Evolutionary conservation across 2,888 invertebrate genomes (phyloP).

Genomic region (Rapana venosa): DNA sequence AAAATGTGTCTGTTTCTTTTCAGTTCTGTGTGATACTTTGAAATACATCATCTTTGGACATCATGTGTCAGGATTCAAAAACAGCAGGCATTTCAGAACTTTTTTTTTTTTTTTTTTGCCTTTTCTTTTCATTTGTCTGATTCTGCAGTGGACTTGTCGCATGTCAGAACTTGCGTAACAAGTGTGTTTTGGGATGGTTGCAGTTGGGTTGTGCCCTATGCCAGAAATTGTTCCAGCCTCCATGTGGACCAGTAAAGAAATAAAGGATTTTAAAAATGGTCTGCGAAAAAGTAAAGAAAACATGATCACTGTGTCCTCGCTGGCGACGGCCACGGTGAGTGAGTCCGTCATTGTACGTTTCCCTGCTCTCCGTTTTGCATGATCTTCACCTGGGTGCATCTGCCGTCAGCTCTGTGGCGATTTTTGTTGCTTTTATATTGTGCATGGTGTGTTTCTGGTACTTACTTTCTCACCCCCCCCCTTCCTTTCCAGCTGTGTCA

Average conservation of each 20-base stretch:
- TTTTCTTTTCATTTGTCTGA: too few species aligned
- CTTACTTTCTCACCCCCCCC: not conserved
- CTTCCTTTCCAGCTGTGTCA: not conserved
- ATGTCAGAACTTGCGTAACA: not conserved
- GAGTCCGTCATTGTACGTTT: not conserved
- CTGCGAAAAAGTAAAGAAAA: conserved; percentile 90
- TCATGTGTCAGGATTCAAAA: too few species aligned
- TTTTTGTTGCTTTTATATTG: not conserved
- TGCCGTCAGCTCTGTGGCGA: not conserved
- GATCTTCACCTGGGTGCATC: too few species aligned
- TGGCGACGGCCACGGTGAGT: conserved; percentile 95
- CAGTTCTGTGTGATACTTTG: too few species aligned
- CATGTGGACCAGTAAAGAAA: conserved; percentile 95
- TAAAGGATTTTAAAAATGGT: conserved; percentile 91
- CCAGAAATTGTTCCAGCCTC: conserved; percentile 83
- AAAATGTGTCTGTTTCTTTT: too few species aligned
- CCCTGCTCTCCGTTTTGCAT: too few species aligned
- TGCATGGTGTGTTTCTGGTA: not conserved
- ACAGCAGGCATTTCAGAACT: too few species aligned
- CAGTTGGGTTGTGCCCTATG: conserved; percentile 69
- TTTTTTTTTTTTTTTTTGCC: too few species aligned
- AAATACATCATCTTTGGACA: too few species aligned
- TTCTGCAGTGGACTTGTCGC: not conserved
- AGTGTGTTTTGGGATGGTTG: conserved; percentile 27
- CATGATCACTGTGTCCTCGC: conserved; percentile 94